Evolutionary conservation across 2,888 invertebrate species (phyloP), one percentile per base, ranked within the genome.

Genomic region (Automeris io): DNA sequence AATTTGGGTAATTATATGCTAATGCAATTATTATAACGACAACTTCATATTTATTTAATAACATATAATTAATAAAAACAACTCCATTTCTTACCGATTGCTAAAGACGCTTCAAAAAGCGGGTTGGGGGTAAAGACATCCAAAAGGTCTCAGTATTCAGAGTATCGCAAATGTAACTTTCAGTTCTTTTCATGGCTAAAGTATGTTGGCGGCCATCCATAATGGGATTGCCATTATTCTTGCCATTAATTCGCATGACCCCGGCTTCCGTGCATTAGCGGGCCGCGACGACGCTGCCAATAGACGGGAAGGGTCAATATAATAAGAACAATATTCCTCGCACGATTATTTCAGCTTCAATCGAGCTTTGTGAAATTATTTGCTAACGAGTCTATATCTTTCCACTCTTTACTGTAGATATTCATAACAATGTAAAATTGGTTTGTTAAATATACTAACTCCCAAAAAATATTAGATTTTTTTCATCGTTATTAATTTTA

Each of bases 171-270:
- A 85, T 85, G 86, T 85, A 85, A 86, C 85, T 86, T 86, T 86
- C 83, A 85, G 85, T 85, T 86, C 86, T 85, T 86, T 86, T 86
- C 85, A 86, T 86, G 78, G 74, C 81, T 86, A 85, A 86, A 86
- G 85, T 85, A 86, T 85, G 86, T 86, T 87, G 87, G 87, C 87
- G 86, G 86, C 87, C 85, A 87, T 87, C 87, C 87, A 87, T 87
- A 87, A 87, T 87, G 87, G 87, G 80, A 82, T 85, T 77, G 82
- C 86, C 85, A 86, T 87, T 87, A 86, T 86, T 86, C 86, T 83
- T 86, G 78, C 86, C 83, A 85, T 86, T 86, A 85, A 86, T 86
- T 83, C 85, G 77, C 76, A 71, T 81, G 74, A 80, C 80, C 51
- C 71, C 76, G 69, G 75, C 83, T 86, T 83, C 83, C 83, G 82